phyloP scores from a whole-genome alignment of 2,113 vertebrate genomes.

The Romanogobio albipinnatus region DNA sequence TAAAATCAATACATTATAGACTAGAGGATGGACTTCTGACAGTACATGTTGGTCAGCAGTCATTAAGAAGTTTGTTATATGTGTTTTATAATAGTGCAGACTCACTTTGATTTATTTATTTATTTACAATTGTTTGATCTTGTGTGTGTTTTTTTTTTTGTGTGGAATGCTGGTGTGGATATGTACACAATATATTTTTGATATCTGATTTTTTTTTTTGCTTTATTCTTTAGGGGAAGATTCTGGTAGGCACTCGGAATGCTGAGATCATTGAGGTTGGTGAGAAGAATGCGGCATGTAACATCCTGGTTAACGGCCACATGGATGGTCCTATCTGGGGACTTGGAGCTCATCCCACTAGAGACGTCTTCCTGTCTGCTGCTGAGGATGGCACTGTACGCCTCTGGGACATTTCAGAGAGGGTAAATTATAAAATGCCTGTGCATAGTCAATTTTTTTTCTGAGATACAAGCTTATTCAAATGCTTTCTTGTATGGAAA shows the following conservation, averaged over 20 bases:
- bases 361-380: conserved; percentile 93
- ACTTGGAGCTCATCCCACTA: conserved; percentile 87
- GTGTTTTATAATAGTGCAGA: no score
- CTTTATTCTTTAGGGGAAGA: conserved; percentile 83
- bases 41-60: no score
- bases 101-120: no score
- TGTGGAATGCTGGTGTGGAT: no score
- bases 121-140: not conserved
- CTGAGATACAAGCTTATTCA: conserved; percentile 9
- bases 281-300: conserved; percentile 96
- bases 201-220: no score
- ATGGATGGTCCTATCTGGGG: conserved; percentile 96
- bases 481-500: conserved; percentile 54
- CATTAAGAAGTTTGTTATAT: no score
- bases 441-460: not conserved
- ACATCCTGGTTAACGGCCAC: conserved; percentile 92
- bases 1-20: not conserved
- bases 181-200: no score
- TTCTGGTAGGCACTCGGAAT: conserved; percentile 92
- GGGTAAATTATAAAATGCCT: conserved; percentile 72
- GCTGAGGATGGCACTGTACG: conserved; percentile 95
- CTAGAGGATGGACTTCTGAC: not conserved
- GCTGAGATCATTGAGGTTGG: conserved; percentile 98
- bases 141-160: no score
- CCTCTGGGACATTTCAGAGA: conserved; percentile 95